Conservation (phyloP, 2,113 vertebrate genomes). For the Zosterops pallidus region DNA sequence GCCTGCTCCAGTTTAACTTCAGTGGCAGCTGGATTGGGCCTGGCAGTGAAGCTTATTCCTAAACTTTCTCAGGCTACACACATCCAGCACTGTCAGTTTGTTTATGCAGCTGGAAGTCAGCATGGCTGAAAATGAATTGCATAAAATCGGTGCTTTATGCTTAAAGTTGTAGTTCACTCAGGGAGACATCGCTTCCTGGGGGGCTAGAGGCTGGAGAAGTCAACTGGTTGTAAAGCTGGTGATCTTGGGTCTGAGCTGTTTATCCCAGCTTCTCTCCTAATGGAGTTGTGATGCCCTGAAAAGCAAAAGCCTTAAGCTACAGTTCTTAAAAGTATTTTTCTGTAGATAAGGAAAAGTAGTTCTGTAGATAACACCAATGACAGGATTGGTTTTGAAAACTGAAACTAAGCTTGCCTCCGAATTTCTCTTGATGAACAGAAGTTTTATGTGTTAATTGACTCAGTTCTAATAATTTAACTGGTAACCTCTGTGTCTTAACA, state of each 20-base stretch:
- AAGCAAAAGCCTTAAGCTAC: not conserved
- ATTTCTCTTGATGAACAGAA: not conserved
- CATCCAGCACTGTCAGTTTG: conserved; percentile 19
- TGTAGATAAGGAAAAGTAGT: not conserved
- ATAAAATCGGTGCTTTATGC: conserved; percentile 24
- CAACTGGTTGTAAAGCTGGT: not conserved
- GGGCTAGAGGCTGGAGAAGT: not conserved
- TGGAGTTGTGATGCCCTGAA: not conserved
- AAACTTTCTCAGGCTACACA: conserved; percentile 23
- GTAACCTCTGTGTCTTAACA: not conserved
- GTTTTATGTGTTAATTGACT: not conserved
- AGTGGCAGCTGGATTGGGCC: conserved; percentile 10
- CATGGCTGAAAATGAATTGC: not conserved
- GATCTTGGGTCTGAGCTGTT: not conserved
- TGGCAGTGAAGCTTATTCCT: not conserved
- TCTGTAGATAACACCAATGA: not conserved
- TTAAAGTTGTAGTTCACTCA: not conserved
- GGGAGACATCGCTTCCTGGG: accelerated
- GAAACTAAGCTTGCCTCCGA: not conserved
- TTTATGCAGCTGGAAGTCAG: conserved; percentile 54
- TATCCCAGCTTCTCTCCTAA: not conserved
- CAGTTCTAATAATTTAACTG: not conserved
- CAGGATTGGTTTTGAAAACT: not conserved
- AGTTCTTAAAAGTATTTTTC: not conserved
- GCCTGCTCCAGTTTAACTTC: not conserved